Evolutionary conservation across 2,113 vertebrate genomes (phyloP), one percentile per base, ranked within the genome.

Genomic region (Edolisoma coerulescens): DNA sequence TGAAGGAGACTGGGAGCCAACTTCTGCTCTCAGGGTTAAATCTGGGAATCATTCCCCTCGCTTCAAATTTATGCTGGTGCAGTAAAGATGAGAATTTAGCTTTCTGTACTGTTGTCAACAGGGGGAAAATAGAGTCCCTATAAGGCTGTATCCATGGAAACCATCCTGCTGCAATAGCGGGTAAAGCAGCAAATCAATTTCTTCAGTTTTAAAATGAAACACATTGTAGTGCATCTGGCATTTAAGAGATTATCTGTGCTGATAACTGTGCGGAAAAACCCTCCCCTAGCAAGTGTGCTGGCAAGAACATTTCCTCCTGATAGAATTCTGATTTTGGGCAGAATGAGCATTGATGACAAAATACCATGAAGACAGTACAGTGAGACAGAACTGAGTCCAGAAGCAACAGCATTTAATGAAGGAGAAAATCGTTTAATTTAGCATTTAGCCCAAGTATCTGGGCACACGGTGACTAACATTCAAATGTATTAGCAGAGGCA

Each of bases 91-190:
- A 87, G 86, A 96, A 64, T 87, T 95, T 90, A 93, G 89, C 86
- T 93, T 93, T 91, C 77, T 69, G 74, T 77, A 21, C 80, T 75
- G 81, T 70, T 97, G 93, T 91, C 92, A 89, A 81, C 86, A 89
- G 69, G 68, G 82, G 60, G 60, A 91, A 95, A 94, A 80, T 78
- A 94, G 75, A 96, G 87, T 79, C n/a, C 14, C 57, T 87, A 4
- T 90, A 93, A 96, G 68, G 68, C 92, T 83, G 97, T 97, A 95
- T 73, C 97, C 97, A 97, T 97, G 96, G 97, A 97, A 97, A 97
- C 97, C 93, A 37, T 85, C 49, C 80, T 87, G 59, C 91, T 95
- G 96, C 91, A 94, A 42, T 47, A 87, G 81, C 10, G 28, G 50
- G 45, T 78, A 90, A 65, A 89, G 74, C 78, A 85, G 89, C 87